These are phyloP conservation scores for Sphaeridia pumilis DNA, from an alignment of 2,888 invertebrate genomes.

Conservation along the genomic window DNA sequence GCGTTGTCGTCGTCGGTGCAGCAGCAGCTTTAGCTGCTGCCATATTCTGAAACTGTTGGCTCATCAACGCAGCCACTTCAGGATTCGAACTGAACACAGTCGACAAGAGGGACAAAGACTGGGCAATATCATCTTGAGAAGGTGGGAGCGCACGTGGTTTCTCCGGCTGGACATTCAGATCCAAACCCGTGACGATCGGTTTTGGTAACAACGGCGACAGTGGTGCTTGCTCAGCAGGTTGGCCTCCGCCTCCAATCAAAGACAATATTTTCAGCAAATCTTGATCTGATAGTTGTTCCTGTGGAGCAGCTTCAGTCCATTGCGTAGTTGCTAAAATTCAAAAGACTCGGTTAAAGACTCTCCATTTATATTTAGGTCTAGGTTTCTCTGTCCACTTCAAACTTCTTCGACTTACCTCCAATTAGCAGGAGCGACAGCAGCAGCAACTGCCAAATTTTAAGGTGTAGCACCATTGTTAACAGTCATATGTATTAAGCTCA, in stretches of 20 bases:
- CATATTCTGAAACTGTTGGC: background rate
- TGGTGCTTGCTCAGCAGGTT: background rate
- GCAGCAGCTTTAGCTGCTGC: background rate
- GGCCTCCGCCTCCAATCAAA: background rate
- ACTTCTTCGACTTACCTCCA: too few species aligned
- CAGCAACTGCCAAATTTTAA: too few species aligned
- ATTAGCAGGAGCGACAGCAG: too few species aligned
- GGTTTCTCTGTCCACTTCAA: too few species aligned
- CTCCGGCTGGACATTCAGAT: background rate
- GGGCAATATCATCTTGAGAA: constrained; percentile 21
- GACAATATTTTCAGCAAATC: constrained; percentile 5
- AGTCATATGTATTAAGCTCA: too few species aligned
- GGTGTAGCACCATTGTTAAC: too few species aligned
- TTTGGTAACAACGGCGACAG: background rate
- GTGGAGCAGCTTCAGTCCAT: too few species aligned
- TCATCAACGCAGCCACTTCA: constrained; percentile 10
- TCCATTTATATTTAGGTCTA: too few species aligned
- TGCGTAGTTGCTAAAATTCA: too few species aligned
- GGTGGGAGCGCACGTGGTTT: background rate
- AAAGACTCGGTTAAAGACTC: too few species aligned
- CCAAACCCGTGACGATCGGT: background rate
- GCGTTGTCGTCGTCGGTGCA: constrained; percentile 2
- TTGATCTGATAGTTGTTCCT: constrained; percentile 6
- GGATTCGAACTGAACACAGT: constrained; percentile 21
- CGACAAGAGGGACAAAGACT: constrained; percentile 25